A percentile compares a stretch with the other conserved stretches of the same genome.
Conservation (phyloP, 1,140 invertebrate genomes). For the Homalodisca vitripennis region DNA sequence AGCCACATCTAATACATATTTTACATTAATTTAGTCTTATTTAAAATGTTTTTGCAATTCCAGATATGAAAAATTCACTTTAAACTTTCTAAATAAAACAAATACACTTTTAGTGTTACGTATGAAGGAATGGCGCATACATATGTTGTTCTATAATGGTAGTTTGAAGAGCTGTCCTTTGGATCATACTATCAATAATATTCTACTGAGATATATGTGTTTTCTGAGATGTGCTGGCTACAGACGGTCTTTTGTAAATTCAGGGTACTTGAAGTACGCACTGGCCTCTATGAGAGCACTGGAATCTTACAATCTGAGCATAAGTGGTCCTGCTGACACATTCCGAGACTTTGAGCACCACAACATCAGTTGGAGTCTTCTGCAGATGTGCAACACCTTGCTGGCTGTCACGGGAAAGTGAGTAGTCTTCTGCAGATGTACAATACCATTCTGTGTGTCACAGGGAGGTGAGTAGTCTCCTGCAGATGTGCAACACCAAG, state of each 20-base stretch:
- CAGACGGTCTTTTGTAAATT: no score
- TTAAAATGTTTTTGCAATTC: no score
- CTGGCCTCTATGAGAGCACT: conserved; percentile 45
- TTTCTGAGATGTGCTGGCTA: not conserved
- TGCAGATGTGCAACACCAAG: not conserved
- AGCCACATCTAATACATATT: no score
- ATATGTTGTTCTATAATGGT: not conserved
- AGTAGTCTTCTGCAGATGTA: not conserved
- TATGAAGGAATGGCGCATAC: not conserved
- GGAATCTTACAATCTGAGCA: conserved; percentile 41
- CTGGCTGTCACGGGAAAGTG: not conserved
- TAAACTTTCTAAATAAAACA: not conserved
- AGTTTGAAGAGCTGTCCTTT: not conserved
- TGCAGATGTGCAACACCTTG: not conserved
- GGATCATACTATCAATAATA: not conserved
- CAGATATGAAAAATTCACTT: no score
- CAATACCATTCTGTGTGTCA: not conserved
- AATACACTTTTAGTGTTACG: not conserved
- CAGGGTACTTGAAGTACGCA: conserved; percentile 39
- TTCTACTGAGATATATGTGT: not conserved
- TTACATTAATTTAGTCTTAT: no score
- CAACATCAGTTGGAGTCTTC: conserved; percentile 51
- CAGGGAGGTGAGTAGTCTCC: not conserved
- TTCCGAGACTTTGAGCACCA: conserved; percentile 48
- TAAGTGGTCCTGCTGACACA: conserved; percentile 52